These are phyloP conservation scores for Stramonita haemastoma DNA, from an alignment of 2,888 invertebrate genomes.

Conservation along the genomic window DNA sequence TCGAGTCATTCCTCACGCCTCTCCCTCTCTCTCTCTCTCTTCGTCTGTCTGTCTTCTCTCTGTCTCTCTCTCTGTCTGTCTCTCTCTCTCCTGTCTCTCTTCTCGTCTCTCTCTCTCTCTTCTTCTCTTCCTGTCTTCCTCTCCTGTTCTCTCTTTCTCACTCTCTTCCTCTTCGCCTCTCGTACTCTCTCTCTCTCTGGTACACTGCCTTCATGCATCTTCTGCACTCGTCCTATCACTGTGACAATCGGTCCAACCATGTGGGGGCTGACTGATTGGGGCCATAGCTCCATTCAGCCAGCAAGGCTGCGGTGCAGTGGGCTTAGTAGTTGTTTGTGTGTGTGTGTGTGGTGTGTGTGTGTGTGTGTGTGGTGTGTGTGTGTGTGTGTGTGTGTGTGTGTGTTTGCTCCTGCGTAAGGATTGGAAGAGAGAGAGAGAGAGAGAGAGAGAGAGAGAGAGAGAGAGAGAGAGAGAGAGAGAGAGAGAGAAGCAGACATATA, in stretches of 20 bases:
- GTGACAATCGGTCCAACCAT: too few species aligned
- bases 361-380: too few species aligned
- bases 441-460: too few species aligned
- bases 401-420: too few species aligned
- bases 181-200: neutral
- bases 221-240: neutral
- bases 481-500: too few species aligned
- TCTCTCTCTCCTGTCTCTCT: constrained; percentile 42
- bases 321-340: too few species aligned
- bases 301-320: too few species aligned
- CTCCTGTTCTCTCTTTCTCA: constrained; percentile 12
- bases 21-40: neutral
- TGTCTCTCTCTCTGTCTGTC: constrained; percentile 38
- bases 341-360: too few species aligned
- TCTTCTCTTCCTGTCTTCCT: constrained; percentile 31
- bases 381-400: too few species aligned
- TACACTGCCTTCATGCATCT: neutral
- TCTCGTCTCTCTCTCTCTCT: neutral
- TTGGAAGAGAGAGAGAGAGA: too few species aligned
- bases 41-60: neutral
- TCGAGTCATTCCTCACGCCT: neutral
- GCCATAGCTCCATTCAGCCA: neutral
- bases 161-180: neutral
- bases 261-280: neutral
- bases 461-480: neutral